Evolutionary conservation across 2,113 vertebrate genomes (phyloP).

Genomic region (Tretioscincus oriximinensis): DNA sequence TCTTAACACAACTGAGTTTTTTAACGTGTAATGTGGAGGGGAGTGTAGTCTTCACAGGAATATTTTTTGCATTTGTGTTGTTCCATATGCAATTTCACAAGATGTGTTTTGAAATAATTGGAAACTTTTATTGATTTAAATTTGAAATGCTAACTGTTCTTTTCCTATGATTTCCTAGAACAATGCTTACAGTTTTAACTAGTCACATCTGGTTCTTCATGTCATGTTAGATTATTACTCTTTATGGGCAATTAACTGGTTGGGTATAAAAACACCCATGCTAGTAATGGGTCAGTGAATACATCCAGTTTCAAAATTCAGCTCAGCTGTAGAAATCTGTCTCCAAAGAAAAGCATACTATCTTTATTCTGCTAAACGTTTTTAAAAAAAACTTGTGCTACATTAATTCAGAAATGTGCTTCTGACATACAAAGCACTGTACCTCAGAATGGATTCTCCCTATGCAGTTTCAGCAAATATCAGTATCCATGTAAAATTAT

Average conservation of each 20-base stretch:
- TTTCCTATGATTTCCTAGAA: conserved; percentile 35
- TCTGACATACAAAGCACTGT: not conserved
- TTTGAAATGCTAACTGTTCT: conserved; percentile 29
- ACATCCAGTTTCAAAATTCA: conserved; percentile 44
- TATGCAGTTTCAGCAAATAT: not conserved
- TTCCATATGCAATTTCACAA: not conserved
- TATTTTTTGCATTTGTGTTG: too few species aligned
- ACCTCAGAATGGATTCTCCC: not conserved
- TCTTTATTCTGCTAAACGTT: conserved; percentile 25
- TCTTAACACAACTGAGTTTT: too few species aligned
- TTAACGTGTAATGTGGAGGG: too few species aligned
- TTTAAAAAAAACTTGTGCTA: not conserved
- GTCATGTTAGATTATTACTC: conserved; percentile 56
- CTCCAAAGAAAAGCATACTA: conserved; percentile 22
- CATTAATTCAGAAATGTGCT: conserved; percentile 25
- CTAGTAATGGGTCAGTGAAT: conserved; percentile 57
- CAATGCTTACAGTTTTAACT: conserved; percentile 47
- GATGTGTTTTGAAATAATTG: not conserved
- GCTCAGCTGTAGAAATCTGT: conserved; percentile 31
- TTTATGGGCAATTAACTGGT: conserved; percentile 65
- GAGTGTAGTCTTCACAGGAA: too few species aligned
- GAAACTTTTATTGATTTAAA: conserved; percentile 25
- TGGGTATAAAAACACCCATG: conserved; percentile 62
- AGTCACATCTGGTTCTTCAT: conserved; percentile 64
- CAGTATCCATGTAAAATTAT: not conserved